Evolutionary conservation across 1,140 invertebrate genomes (phyloP).

Genomic region (Pseudachorutes palmiensis): DNA sequence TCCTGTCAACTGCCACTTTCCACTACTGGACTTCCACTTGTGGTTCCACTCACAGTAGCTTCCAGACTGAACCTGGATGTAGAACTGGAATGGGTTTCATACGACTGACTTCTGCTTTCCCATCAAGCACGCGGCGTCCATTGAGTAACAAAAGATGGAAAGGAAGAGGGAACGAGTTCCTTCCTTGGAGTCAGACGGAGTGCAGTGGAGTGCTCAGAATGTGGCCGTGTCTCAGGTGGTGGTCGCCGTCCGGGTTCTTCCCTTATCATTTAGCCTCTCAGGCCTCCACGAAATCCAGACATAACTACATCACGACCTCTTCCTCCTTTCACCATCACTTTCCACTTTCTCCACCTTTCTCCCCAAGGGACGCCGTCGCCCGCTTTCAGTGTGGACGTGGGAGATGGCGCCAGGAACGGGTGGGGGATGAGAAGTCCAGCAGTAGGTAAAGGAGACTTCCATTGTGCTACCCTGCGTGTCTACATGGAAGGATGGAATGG

Average conservation of each 20-base stretch:
- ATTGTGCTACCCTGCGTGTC: neutral
- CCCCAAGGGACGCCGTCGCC: neutral
- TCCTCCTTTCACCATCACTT: neutral
- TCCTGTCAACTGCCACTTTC: neutral
- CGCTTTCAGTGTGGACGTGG: neutral
- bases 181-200: too few species aligned
- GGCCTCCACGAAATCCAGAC: neutral
- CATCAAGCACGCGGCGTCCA: neutral
- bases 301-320: neutral
- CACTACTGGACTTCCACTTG: too few species aligned
- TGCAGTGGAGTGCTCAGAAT: too few species aligned
- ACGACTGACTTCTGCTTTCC: conserved; percentile 8
- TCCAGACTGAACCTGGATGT: neutral
- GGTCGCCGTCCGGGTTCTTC: too few species aligned
- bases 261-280: neutral
- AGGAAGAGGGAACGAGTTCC: neutral
- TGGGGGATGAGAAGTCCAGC: too few species aligned
- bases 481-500: neutral
- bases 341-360: neutral
- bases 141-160: neutral
- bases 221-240: too few species aligned
- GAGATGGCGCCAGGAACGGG: neutral
- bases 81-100: neutral
- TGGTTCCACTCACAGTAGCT: too few species aligned
- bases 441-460: neutral